phyloP scores from a whole-genome alignment of 2,797 vertebrate species.

The Mormyrops boulengeri region DNA sequence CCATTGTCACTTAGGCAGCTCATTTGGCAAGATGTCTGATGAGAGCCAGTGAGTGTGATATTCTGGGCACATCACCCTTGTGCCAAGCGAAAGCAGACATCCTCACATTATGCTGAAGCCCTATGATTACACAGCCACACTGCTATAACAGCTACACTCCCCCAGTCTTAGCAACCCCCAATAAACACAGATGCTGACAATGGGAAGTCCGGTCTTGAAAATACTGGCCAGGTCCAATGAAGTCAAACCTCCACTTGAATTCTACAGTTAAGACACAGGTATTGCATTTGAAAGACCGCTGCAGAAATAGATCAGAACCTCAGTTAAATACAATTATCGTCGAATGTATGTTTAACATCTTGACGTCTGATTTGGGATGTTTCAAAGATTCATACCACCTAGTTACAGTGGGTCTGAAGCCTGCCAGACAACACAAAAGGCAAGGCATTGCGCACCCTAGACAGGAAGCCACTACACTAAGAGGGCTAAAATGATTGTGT shows the following conservation, averaged over 20 bases:
- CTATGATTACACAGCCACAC: background rate
- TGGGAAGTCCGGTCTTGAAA: background rate
- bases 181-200: background rate
- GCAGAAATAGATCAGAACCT: background rate
- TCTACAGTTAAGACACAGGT: background rate
- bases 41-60: background rate
- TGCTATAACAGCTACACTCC: background rate
- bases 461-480: background rate
- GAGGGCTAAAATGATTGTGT: background rate
- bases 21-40: conserved; percentile 27
- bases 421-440: background rate
- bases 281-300: background rate
- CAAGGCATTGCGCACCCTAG: background rate
- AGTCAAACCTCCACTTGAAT: background rate
- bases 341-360: background rate
- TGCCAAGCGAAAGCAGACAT: background rate
- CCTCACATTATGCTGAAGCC: background rate
- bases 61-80: background rate
- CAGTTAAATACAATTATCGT: background rate
- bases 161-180: background rate
- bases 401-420: background rate
- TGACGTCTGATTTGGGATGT: too few species aligned
- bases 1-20: conserved; percentile 31
- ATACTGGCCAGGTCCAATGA: background rate
- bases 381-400: background rate